Percentiles rank a stretch among this genome's conserved stretches.
Conservation (phyloP, 1,140 invertebrate genomes). For the Lerema accius region DNA sequence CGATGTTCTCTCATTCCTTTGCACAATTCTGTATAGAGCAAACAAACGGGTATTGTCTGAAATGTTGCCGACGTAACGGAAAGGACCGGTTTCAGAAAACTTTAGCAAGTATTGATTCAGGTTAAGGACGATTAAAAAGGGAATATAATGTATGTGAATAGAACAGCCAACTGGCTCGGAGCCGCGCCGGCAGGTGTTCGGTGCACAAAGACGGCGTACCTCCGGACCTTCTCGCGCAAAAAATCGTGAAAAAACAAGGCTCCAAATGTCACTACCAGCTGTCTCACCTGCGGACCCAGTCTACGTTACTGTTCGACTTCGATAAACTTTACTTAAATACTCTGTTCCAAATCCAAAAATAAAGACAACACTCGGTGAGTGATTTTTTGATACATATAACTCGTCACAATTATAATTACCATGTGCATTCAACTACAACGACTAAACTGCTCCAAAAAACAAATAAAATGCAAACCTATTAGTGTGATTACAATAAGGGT, state of each 20-base stretch:
- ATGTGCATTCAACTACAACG: neutral
- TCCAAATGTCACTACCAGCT: slow-evolving; percentile 75
- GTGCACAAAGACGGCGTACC: slow-evolving; percentile 57
- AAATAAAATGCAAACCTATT: neutral
- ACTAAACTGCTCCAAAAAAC: neutral
- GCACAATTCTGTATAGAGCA: neutral
- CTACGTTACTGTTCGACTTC: slow-evolving; percentile 14
- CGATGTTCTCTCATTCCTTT: neutral
- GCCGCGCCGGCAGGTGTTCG: slow-evolving; percentile 67
- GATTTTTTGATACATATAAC: too few relatives aligned
- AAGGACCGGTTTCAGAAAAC: slow-evolving; percentile 18
- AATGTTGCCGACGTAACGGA: slow-evolving; percentile 6
- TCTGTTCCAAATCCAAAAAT: slow-evolving; percentile 1
- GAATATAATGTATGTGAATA: slow-evolving; percentile 45
- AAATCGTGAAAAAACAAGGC: slow-evolving; percentile 56
- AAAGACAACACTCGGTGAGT: too few relatives aligned
- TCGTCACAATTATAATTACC: too few relatives aligned
- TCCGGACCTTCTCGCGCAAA: slow-evolving; percentile 58
- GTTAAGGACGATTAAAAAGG: slow-evolving; percentile 45
- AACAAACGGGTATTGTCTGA: neutral
- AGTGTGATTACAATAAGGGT: slow-evolving; percentile 6
- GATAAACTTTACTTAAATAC: slow-evolving; percentile 8
- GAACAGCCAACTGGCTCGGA: slow-evolving; percentile 42
- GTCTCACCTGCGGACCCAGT: slow-evolving; percentile 55
- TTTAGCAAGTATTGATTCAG: slow-evolving; percentile 37